phyloP scores from a whole-genome alignment of 1,140 invertebrate species.

The Nymphalis io region DNA sequence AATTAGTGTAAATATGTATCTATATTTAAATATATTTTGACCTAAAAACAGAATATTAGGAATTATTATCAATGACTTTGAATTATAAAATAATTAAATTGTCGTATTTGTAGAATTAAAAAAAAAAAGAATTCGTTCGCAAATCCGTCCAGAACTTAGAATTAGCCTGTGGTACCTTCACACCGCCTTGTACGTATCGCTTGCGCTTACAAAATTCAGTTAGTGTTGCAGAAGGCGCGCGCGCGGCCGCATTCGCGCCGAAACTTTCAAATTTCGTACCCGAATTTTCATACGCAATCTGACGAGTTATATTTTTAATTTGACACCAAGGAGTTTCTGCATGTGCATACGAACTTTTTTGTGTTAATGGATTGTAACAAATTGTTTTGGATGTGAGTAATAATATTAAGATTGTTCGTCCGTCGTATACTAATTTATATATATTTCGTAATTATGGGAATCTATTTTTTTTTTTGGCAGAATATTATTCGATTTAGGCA shows the following conservation, averaged over 20 bases:
- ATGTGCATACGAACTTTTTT: slow-evolving; percentile 18
- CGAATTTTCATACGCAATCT: slow-evolving; percentile 40
- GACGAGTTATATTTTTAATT: slow-evolving; percentile 41
- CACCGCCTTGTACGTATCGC: slow-evolving; percentile 59
- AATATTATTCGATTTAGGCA: background rate
- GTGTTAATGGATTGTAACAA: slow-evolving; percentile 66
- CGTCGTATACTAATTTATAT: slow-evolving; percentile 45
- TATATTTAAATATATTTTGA: too few relatives aligned
- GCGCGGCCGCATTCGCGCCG: slow-evolving; percentile 69
- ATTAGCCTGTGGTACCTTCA: slow-evolving; percentile 64
- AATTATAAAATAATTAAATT: too few relatives aligned
- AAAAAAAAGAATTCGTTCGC: background rate
- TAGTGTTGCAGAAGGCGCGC: slow-evolving; percentile 70
- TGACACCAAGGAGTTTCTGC: slow-evolving; percentile 10
- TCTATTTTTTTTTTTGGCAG: slow-evolving; percentile 14
- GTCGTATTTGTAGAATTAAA: background rate
- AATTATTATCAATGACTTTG: too few relatives aligned
- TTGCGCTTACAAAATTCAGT: slow-evolving; percentile 76
- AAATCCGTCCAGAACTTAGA: background rate
- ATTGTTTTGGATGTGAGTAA: slow-evolving; percentile 67
- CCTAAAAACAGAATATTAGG: too few relatives aligned
- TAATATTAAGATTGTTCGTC: slow-evolving; percentile 72
- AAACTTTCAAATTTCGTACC: slow-evolving; percentile 71
- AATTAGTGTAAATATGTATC: too few relatives aligned
- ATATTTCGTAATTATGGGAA: slow-evolving; percentile 44